Percentiles rank a stretch among this genome's conserved stretches.
Conservation (phyloP, 2,797 vertebrate genomes). For the Gadopsis bispinosus region DNA sequence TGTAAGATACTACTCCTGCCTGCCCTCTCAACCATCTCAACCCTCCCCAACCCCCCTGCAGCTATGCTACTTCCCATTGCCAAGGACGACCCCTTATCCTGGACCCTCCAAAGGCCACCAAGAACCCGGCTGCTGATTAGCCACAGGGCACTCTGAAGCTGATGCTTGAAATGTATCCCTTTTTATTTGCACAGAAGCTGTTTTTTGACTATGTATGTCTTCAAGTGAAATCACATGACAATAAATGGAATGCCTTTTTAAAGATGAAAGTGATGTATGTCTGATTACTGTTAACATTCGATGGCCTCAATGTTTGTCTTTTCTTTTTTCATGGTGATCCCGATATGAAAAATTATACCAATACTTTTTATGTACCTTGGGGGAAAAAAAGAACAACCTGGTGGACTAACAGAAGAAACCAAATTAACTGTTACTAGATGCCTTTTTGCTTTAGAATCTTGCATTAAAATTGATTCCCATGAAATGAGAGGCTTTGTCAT, state of each 20-base stretch:
- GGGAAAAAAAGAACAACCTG: constrained; percentile 47
- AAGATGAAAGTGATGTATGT: constrained; percentile 66
- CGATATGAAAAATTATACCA: constrained; percentile 48
- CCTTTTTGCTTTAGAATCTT: constrained; percentile 76
- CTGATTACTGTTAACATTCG: constrained; percentile 59
- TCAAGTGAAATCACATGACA: constrained; percentile 63
- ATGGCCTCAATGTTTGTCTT: constrained; percentile 42
- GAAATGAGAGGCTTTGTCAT: constrained; percentile 42
- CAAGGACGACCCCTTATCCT: constrained; percentile 31
- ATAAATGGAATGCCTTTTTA: constrained; percentile 71
- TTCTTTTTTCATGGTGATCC: constrained; percentile 51
- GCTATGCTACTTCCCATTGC: constrained; percentile 29
- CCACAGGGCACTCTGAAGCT: constrained; percentile 51
- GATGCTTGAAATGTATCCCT: constrained; percentile 66
- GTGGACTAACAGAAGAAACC: constrained; percentile 63
- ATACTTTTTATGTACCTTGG: constrained; percentile 64
- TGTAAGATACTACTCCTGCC: constrained; percentile 68
- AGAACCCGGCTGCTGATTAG: constrained; percentile 57
- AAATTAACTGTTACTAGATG: constrained; percentile 65
- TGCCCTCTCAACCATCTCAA: constrained; percentile 33
- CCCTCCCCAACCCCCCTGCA: constrained; percentile 9
- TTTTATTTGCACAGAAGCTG: constrained; percentile 72
- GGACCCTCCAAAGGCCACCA: constrained; percentile 33
- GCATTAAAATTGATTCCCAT: constrained; percentile 80
- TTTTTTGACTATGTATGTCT: constrained; percentile 59